Percentiles rank a stretch among this genome's conserved stretches.
These are phyloP conservation scores for Caenorhabditis sp. DNA, from an alignment of 2,888 invertebrate species.

Conservation along the genomic window DNA sequence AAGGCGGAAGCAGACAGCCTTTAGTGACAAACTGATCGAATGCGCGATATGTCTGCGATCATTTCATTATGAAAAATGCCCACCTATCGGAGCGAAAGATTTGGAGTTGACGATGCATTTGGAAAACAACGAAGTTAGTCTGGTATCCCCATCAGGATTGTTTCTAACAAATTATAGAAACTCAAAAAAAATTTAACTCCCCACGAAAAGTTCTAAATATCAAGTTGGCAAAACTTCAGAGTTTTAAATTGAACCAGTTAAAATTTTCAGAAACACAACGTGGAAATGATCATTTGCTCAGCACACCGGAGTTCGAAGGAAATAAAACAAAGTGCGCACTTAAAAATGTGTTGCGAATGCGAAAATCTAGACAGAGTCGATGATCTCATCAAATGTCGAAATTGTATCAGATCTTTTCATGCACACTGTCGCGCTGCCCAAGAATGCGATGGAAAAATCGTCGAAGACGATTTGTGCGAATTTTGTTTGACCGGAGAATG, in stretches of 20 bases:
- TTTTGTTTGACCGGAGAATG: conserved; percentile 1
- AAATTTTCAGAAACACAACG: background rate
- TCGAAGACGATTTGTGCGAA: background rate
- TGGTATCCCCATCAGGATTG: too few species aligned
- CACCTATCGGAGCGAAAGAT: conserved; percentile 9
- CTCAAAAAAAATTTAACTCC: too few species aligned
- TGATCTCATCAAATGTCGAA: conserved; percentile 1
- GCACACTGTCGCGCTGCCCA: conserved; percentile 2
- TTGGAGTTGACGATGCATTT: conserved; percentile 2
- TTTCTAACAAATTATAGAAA: background rate
- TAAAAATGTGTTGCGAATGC: conserved; percentile 7
- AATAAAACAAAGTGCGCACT: background rate
- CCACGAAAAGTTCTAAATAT: too few species aligned
- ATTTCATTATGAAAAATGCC: conserved; percentile 12
- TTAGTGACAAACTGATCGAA: conserved; percentile 8
- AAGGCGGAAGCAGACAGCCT: conserved; percentile 18
- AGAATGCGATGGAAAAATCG: background rate
- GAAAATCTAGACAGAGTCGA: background rate
- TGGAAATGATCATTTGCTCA: conserved; percentile 9
- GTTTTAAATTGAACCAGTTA: too few species aligned
- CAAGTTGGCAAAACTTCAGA: too few species aligned
- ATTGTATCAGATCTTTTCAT: conserved; percentile 16
- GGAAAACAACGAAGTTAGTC: background rate
- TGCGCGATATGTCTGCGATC: conserved; percentile 19
- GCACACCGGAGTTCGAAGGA: background rate